A percentile compares a stretch with the other conserved stretches of the same genome.
These are phyloP conservation scores for Sinocyclocheilus rhinocerous DNA, from an alignment of 2,113 vertebrate genomes.

Conservation along the genomic window DNA sequence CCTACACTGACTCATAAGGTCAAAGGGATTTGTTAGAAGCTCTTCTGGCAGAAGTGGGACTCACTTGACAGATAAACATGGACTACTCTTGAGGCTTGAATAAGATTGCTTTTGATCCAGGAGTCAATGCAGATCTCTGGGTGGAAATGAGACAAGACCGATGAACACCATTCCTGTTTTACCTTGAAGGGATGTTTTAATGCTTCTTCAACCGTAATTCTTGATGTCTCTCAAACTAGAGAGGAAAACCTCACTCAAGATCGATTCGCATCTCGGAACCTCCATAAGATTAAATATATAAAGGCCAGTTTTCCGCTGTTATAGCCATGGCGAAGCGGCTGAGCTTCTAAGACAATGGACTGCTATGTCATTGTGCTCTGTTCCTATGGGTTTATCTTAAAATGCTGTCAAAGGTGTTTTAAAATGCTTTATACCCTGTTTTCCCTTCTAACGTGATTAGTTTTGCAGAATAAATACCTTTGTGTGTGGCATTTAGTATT, in stretches of 20 bases:
- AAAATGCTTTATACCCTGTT: background rate
- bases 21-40: conserved; percentile 22
- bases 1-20: background rate
- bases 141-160: background rate
- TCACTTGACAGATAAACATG: conserved; percentile 24
- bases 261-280: conserved; percentile 65
- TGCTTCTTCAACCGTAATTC: conserved; percentile 83
- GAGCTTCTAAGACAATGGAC: background rate
- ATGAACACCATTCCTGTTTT: conserved; percentile 31
- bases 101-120: conserved; percentile 24
- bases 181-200: conserved; percentile 91
- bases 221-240: conserved; percentile 90
- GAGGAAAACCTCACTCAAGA: conserved; percentile 72
- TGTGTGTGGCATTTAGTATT: background rate
- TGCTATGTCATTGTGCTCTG: background rate
- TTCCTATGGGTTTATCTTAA: background rate
- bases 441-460: background rate
- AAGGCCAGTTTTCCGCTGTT: background rate
- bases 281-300: conserved; percentile 48
- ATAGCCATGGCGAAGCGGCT: background rate
- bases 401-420: background rate
- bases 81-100: conserved; percentile 11
- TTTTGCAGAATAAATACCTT: background rate
- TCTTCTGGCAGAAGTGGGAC: conserved; percentile 40
- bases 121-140: conserved; percentile 14